Evolutionary conservation across 2,113 vertebrate species (phyloP).

Genomic region (Pedetes capensis): DNA sequence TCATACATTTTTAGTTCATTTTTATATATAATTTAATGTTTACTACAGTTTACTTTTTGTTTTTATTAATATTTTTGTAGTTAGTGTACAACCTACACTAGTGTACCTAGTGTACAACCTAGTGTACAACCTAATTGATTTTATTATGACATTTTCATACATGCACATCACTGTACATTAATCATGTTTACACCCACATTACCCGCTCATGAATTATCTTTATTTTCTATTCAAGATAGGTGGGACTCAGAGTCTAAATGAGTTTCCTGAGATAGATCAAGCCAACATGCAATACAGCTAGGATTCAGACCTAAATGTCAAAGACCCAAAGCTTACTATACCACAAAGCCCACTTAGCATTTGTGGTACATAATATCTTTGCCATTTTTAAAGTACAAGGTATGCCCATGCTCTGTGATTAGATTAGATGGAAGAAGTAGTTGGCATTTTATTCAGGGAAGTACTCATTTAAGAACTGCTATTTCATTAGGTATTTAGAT

Average conservation of each 20-base stretch:
- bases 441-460: background rate
- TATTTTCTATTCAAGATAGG: background rate
- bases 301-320: background rate
- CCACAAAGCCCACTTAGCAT: background rate
- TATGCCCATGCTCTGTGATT: background rate
- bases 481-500: background rate
- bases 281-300: background rate
- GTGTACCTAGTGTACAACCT: too few relatives aligned
- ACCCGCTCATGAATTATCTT: too few relatives aligned
- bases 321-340: background rate
- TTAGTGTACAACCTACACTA: too few relatives aligned
- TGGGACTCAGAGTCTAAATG: background rate
- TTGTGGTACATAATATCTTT: background rate
- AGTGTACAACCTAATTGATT: too few relatives aligned
- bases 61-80: too few relatives aligned
- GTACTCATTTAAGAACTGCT: background rate
- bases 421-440: background rate
- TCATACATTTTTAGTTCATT: background rate
- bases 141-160: too few relatives aligned
- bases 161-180: too few relatives aligned
- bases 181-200: too few relatives aligned
- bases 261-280: background rate
- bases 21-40: background rate
- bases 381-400: background rate
- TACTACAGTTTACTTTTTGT: too few relatives aligned